Conservation (phyloP, 2,113 vertebrate genomes). For the Chlorodrepanis virens region DNA sequence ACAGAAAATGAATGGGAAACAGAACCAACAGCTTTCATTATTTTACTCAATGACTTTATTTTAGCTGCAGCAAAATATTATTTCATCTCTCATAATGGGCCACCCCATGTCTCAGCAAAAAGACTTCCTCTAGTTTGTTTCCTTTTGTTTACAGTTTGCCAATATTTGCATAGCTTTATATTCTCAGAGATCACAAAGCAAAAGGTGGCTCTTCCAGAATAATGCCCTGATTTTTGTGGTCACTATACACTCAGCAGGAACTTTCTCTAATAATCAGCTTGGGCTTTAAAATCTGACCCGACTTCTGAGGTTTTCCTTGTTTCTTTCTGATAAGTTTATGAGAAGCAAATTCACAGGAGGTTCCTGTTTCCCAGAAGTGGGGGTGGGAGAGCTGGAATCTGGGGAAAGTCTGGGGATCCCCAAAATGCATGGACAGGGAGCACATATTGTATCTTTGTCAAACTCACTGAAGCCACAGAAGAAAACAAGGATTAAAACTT, state of each 20-base stretch:
- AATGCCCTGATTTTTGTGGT: neutral
- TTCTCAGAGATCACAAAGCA: neutral
- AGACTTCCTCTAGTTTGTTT: neutral
- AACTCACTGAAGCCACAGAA: neutral
- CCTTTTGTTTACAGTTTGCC: neutral
- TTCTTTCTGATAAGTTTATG: neutral
- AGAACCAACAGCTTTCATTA: neutral
- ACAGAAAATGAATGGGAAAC: neutral
- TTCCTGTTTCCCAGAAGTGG: neutral
- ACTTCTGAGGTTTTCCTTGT: neutral
- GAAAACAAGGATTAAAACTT: neutral
- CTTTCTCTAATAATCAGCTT: neutral
- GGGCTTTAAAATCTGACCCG: neutral
- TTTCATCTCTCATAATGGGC: neutral
- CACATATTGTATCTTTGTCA: neutral
- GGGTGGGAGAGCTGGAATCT: neutral
- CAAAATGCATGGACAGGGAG: neutral
- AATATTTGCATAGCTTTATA: neutral
- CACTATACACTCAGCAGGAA: neutral
- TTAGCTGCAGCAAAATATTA: neutral
- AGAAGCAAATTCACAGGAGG: neutral
- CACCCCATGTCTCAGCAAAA: neutral
- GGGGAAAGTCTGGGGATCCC: no score
- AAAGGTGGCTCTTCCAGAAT: conserved; percentile 14
- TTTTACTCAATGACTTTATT: neutral